phyloP scores from a whole-genome alignment of 2,797 vertebrate species.

The Sardinella longiceps region DNA sequence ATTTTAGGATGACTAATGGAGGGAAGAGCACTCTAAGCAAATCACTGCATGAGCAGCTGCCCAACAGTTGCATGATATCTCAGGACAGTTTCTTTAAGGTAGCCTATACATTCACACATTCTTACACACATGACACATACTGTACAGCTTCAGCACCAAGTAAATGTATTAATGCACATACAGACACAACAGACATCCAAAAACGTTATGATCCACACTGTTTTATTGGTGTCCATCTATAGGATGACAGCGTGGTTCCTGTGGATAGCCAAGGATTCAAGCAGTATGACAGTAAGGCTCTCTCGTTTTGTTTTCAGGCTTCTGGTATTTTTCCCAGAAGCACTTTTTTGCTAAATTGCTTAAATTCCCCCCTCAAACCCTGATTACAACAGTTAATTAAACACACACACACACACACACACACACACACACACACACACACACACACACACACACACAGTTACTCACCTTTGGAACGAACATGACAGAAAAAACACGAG shows the following conservation, averaged over 20 bases:
- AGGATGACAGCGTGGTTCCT: constrained; percentile 85
- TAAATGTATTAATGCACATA: not conserved
- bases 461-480: too few species aligned
- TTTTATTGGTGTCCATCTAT: constrained; percentile 34
- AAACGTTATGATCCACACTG: not conserved
- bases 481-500: too few species aligned
- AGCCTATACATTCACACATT: constrained; percentile 31
- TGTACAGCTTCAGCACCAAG: not conserved
- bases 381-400: too few species aligned
- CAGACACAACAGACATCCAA: not conserved
- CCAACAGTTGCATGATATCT: constrained; percentile 83
- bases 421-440: too few species aligned
- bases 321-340: too few species aligned
- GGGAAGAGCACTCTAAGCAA: constrained; percentile 88
- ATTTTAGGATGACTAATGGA: constrained; percentile 88
- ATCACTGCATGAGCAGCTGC: constrained; percentile 78
- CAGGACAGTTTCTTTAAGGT: constrained; percentile 96
- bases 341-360: too few species aligned
- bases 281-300: constrained; percentile 87
- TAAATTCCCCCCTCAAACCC: too few species aligned
- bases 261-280: constrained; percentile 87
- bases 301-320: not conserved
- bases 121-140: not conserved
- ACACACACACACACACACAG: too few species aligned
- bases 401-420: too few species aligned